phyloP scores from a whole-genome alignment of 2,113 vertebrate species.

The Daphoenositta chrysoptera region DNA sequence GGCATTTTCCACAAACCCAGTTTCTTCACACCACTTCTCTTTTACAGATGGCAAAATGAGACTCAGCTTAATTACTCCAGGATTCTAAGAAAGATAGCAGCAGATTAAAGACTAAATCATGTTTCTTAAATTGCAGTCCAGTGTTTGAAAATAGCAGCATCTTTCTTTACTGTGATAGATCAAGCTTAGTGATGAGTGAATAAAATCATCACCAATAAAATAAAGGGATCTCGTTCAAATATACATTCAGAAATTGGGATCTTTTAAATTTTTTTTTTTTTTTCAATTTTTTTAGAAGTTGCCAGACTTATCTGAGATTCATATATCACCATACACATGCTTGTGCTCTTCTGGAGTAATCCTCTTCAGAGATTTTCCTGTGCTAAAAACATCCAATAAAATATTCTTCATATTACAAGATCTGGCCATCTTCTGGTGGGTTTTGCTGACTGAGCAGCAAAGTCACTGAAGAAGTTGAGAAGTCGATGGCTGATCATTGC shows the following conservation, averaged over 20 bases:
- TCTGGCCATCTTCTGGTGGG: background rate
- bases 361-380: background rate
- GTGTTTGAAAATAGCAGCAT: conserved; percentile 52
- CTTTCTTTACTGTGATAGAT: conserved; percentile 26
- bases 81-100: conserved; percentile 19
- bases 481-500: background rate
- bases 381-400: background rate
- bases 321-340: fast-evolving
- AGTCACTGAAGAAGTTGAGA: background rate
- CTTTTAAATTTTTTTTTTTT: background rate
- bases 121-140: conserved; percentile 34
- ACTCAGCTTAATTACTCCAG: conserved; percentile 36
- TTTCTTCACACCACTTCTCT: conserved; percentile 22
- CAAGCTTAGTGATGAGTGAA: background rate
- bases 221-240: background rate
- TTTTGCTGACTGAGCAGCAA: background rate
- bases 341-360: background rate
- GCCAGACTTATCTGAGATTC: background rate
- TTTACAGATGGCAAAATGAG: conserved; percentile 54
- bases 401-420: background rate
- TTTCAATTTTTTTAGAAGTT: background rate
- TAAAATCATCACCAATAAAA: background rate
- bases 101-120: conserved; percentile 43
- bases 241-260: background rate
- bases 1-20: conserved; percentile 29